Percentiles rank a stretch among this genome's conserved stretches.
Conservation (phyloP, 2,797 vertebrate species). For the Pseudopleuronectes americanus region DNA sequence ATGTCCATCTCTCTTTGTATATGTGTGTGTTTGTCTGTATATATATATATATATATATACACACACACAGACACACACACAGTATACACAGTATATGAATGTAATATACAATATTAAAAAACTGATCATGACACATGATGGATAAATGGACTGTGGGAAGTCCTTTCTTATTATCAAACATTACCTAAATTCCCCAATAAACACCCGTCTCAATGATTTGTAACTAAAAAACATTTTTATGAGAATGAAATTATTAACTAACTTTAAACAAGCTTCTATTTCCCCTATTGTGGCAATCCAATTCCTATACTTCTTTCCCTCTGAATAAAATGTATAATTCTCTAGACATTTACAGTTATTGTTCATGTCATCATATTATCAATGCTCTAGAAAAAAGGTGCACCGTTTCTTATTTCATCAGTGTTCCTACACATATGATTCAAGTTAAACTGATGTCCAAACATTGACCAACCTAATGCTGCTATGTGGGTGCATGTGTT, state of each 20-base stretch:
- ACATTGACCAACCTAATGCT: constrained; percentile 9
- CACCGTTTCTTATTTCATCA: not conserved
- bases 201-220: not conserved
- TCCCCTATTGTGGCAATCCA: not conserved
- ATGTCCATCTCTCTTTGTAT: too few species aligned
- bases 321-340: not conserved
- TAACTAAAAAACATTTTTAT: too few species aligned
- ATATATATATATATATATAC: too few species aligned
- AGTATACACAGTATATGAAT: too few species aligned
- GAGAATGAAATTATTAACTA: too few species aligned
- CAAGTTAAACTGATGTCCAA: not conserved
- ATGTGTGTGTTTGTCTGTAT: too few species aligned
- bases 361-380: not conserved
- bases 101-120: not conserved
- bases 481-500: constrained; percentile 15
- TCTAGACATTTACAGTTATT: not conserved
- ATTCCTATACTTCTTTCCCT: not conserved
- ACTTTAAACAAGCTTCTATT: too few species aligned
- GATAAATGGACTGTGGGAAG: not conserved
- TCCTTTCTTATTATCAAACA: not conserved
- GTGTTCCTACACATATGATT: not conserved
- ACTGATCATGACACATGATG: not conserved
- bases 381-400: not conserved
- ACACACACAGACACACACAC: too few species aligned
- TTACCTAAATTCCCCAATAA: not conserved